phyloP scores from a whole-genome alignment of 2,888 invertebrate genomes.

The Matsumyia berberina region DNA sequence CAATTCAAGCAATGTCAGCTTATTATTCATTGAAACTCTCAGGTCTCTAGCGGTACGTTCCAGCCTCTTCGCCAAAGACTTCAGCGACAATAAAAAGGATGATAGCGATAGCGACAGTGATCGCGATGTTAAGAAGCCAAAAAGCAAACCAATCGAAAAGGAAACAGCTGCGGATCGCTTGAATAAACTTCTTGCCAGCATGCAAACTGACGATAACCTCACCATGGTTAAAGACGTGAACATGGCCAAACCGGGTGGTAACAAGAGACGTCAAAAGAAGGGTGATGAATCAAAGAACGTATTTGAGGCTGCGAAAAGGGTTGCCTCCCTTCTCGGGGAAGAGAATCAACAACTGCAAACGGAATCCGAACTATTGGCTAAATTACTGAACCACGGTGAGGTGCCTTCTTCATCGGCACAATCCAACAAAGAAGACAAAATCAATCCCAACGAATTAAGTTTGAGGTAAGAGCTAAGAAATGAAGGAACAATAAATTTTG shows the following conservation, averaged over 20 bases:
- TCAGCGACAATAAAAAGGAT: constrained; percentile 55
- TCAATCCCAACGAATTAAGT: constrained; percentile 78
- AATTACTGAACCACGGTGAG: constrained; percentile 85
- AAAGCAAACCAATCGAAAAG: constrained; percentile 27
- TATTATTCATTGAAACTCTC: background rate
- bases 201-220: constrained; percentile 80
- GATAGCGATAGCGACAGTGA: constrained; percentile 67
- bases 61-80: constrained; percentile 8
- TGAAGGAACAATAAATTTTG: background rate
- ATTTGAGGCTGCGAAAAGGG: constrained; percentile 87
- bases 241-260: constrained; percentile 81
- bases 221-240: constrained; percentile 75
- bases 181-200: constrained; percentile 82
- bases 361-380: constrained; percentile 90
- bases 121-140: constrained; percentile 4
- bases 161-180: constrained; percentile 82
- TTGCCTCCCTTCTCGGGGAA: constrained; percentile 89
- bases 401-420: constrained; percentile 2
- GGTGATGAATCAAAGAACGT: constrained; percentile 79
- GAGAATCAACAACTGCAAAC: constrained; percentile 87
- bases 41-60: constrained; percentile 40
- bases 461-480: constrained; percentile 78
- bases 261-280: constrained; percentile 76
- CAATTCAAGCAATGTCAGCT: background rate
- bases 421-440: constrained; percentile 16